These are phyloP conservation scores for Xestoiulus laeticollis DNA, from an alignment of 2,888 invertebrate genomes.

Conservation along the genomic window DNA sequence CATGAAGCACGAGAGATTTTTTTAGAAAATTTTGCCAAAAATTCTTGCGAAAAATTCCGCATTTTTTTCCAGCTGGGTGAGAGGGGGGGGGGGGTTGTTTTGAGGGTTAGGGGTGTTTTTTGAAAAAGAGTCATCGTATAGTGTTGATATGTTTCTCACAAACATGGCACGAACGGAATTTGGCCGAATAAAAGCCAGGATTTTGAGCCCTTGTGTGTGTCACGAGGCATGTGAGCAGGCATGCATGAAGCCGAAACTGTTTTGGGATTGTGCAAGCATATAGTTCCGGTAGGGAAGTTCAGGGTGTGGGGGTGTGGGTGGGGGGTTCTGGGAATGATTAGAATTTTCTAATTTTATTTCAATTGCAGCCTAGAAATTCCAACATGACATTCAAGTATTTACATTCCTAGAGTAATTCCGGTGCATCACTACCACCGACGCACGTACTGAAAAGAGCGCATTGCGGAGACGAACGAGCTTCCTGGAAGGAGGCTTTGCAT, in stretches of 20 bases:
- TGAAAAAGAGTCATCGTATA: too few relatives aligned
- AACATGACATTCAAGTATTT: slow-evolving; percentile 48
- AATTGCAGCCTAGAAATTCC: slow-evolving; percentile 46
- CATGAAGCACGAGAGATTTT: too few relatives aligned
- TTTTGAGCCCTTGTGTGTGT: too few relatives aligned
- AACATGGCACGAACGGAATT: not conserved
- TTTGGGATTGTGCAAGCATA: too few relatives aligned
- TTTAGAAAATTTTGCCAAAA: not conserved
- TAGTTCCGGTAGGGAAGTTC: not conserved
- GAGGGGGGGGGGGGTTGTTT: not conserved
- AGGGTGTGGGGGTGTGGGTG: not conserved
- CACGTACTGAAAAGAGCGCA: not conserved
- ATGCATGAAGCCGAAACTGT: slow-evolving; percentile 9
- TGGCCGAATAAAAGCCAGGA: not conserved
- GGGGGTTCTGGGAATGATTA: slow-evolving; percentile 44
- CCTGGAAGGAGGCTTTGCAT: too few relatives aligned
- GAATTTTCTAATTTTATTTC: slow-evolving; percentile 52
- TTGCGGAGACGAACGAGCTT: not conserved
- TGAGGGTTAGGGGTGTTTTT: too few relatives aligned
- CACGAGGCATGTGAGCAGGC: not conserved
- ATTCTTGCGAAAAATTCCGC: too few relatives aligned
- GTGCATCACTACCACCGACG: not conserved
- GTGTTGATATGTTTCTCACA: too few relatives aligned
- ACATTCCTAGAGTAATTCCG: slow-evolving; percentile 45
- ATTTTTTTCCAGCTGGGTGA: not conserved